Base-by-base conservation (phyloP, 2,113 vertebrate genomes). In the Hepsetus odoe region DNA sequence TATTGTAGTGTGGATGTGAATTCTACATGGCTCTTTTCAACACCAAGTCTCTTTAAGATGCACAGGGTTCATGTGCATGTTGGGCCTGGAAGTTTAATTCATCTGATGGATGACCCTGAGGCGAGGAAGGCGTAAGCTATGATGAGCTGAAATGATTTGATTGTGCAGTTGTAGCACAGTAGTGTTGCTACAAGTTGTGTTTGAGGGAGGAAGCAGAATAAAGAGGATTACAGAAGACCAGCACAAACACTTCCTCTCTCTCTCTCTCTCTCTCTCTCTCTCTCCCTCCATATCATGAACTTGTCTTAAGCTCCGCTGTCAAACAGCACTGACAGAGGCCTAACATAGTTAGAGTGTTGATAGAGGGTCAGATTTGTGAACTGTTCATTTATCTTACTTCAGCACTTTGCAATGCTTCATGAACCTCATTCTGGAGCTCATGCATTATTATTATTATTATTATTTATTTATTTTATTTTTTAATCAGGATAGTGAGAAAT, bases 201-300 rank as follows among this genome's bases (percentile, higher is more conserved):
- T 74, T 38, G 49, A 76, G 61, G 22, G 58, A 74, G n/a, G 66
- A 75, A 66, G 61, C 70, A 65, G 59, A 79, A 74, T 74, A 74
- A 80, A 80, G 72, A 75, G 79, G 72, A 74, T 75, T 75, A 80
- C 38, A 33, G 40, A 13, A 66, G 70, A 28, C 70, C 42, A 24
- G 51, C 49, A 72, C 64, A 33, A 59, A 20, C 46, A 35, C 61
- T 14, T 14, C 4, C 59, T 30, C 56, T 30, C 56, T 59, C 9
- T 28, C 53, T 26, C 53, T 10, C 53, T 38, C 35, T 38, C 35
- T 38, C 35, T 44, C 42, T 4, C 42, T 49, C 46, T 49, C 13
- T 16, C 46, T 49, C 46, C 18, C 16, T 1, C 46, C 5, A 13
- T 20, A 65, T 55, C n/a, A 24, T 11, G 53, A 42, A 18, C 32